phyloP scores from a whole-genome alignment of 2,113 vertebrate genomes.

The Silurus glanis region DNA sequence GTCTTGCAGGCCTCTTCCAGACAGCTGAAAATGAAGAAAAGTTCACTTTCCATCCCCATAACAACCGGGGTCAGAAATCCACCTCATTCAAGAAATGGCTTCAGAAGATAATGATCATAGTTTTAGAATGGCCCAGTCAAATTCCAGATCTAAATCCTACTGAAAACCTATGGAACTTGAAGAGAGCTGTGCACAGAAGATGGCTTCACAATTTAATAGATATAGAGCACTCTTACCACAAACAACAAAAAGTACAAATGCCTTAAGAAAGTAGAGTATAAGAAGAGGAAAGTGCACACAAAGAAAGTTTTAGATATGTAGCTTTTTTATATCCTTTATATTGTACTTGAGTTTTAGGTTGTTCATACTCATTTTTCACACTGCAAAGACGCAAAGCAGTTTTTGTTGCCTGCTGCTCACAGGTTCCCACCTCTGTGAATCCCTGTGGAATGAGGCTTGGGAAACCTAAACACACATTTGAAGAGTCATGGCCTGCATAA shows the following conservation, averaged over 20 bases:
- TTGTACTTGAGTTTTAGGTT: not conserved
- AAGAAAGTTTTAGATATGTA: not conserved
- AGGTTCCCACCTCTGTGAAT: not conserved
- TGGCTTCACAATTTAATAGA: not conserved
- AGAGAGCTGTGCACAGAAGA: not conserved
- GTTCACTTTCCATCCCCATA: not conserved
- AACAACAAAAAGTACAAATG: not conserved
- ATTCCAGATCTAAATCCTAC: not conserved
- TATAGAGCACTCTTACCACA: not conserved
- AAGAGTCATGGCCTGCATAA: not conserved
- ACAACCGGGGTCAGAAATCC: not conserved
- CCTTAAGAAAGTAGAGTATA: not conserved
- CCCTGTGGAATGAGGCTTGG: not conserved
- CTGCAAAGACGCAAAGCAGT: not conserved
- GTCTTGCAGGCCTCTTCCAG: not conserved
- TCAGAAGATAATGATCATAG: not conserved
- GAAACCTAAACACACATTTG: conserved; percentile 4
- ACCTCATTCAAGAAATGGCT: not conserved
- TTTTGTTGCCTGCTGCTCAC: not conserved
- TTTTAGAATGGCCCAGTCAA: not conserved
- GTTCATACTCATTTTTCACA: not conserved
- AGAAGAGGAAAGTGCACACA: not conserved
- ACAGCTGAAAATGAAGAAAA: not conserved
- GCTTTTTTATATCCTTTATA: not conserved
- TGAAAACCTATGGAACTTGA: not conserved